A percentile compares a stretch with the other conserved stretches of the same genome.
These are phyloP conservation scores for Trochalopteron elliotii DNA, from an alignment of 2,113 vertebrate species.

Conservation along the genomic window DNA sequence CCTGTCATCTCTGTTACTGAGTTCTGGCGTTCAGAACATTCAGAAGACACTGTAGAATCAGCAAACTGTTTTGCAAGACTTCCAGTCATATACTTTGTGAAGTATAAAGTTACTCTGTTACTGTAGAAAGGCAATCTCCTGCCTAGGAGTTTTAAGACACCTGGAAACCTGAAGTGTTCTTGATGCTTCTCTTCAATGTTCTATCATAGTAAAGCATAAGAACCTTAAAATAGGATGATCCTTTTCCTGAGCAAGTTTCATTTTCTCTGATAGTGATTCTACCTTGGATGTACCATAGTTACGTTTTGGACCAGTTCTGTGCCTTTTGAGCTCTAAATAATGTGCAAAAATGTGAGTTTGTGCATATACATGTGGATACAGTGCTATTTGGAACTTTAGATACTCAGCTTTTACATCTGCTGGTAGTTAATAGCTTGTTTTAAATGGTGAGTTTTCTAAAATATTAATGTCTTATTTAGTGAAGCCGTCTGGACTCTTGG, in stretches of 20 bases:
- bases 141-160: neutral
- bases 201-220: neutral
- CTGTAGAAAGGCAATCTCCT: neutral
- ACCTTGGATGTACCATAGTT: neutral
- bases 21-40: neutral
- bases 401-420: neutral
- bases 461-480: neutral
- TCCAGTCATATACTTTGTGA: neutral
- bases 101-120: neutral
- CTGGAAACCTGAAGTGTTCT: neutral
- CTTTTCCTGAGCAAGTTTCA: neutral
- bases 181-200: neutral
- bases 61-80: neutral
- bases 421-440: neutral
- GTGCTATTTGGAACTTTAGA: neutral
- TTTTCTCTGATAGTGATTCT: neutral
- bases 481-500: neutral
- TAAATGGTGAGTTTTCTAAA: neutral
- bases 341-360: fast-evolving
- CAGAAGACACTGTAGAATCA: neutral
- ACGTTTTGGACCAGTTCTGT: neutral
- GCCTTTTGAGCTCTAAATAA: neutral
- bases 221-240: neutral
- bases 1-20: neutral
- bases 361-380: neutral